These are phyloP conservation scores for Redunca redunca DNA, from an alignment of 2,113 vertebrate genomes.

Conservation along the genomic window DNA sequence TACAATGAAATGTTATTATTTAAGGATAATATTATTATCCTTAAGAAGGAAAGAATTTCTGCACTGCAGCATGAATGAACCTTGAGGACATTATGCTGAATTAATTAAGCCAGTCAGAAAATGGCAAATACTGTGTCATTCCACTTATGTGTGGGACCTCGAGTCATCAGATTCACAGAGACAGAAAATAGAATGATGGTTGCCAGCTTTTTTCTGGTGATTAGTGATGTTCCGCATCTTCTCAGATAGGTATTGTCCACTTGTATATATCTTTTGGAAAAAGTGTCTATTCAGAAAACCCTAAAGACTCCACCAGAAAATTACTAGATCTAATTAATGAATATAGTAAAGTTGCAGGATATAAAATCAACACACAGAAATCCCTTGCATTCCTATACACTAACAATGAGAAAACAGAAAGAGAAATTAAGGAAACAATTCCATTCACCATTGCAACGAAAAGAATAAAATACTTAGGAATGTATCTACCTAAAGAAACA, in stretches of 20 bases:
- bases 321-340: too few species aligned
- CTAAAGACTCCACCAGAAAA: too few species aligned
- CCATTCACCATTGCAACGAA: too few species aligned
- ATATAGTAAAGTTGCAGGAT: too few species aligned
- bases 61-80: neutral
- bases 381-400: too few species aligned
- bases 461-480: too few species aligned
- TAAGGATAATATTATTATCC: neutral
- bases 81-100: neutral
- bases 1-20: neutral
- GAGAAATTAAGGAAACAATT: too few species aligned
- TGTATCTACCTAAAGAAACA: too few species aligned
- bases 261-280: neutral
- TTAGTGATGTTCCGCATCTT: neutral
- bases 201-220: neutral
- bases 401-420: too few species aligned
- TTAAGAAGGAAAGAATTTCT: neutral
- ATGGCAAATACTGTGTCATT: neutral
- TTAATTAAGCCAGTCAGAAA: neutral
- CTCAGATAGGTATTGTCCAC: neutral
- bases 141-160: neutral
- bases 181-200: neutral
- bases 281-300: neutral
- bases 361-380: too few species aligned
- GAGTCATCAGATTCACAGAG: neutral